Percentiles rank a stretch among this genome's conserved stretches.
phyloP scores from a whole-genome alignment of 2,888 invertebrate species.

The Eupeodes luniger region DNA sequence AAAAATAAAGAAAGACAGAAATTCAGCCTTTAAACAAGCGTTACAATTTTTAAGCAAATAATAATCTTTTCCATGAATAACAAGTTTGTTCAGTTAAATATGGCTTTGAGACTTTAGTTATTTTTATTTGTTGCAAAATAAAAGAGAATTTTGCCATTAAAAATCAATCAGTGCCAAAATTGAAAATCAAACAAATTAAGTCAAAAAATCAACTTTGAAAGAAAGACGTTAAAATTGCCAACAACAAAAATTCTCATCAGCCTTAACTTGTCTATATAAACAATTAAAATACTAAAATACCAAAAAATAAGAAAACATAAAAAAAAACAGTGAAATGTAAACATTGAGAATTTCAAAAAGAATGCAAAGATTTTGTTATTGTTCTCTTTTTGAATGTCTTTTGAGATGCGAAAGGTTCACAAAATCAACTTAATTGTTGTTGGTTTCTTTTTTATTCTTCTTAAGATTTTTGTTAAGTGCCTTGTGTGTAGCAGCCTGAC shows the following conservation, averaged over 20 bases:
- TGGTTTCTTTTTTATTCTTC: conserved; percentile 9
- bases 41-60: conserved; percentile 13
- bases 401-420: conserved; percentile 14
- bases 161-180: conserved; percentile 62
- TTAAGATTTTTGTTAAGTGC: conserved; percentile 12
- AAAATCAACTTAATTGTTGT: conserved; percentile 54
- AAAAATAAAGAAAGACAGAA: background rate
- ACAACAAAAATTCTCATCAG: background rate
- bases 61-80: conserved; percentile 11
- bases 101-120: background rate
- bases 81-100: background rate
- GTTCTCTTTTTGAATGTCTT: conserved; percentile 8
- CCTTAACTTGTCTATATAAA: conserved; percentile 35
- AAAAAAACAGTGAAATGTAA: conserved; percentile 66
- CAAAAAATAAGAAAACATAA: background rate
- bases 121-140: background rate
- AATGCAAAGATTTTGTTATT: conserved; percentile 56
- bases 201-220: conserved; percentile 41
- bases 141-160: conserved; percentile 35
- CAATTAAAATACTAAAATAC: background rate
- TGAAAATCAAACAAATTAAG: conserved; percentile 63
- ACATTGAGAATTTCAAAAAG: conserved; percentile 48
- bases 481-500: conserved; percentile 28
- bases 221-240: conserved; percentile 13
- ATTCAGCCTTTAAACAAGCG: background rate